phyloP scores from a whole-genome alignment of 53 echinoderm and acorn worm genomes.

The Pentamera pediparva region DNA sequence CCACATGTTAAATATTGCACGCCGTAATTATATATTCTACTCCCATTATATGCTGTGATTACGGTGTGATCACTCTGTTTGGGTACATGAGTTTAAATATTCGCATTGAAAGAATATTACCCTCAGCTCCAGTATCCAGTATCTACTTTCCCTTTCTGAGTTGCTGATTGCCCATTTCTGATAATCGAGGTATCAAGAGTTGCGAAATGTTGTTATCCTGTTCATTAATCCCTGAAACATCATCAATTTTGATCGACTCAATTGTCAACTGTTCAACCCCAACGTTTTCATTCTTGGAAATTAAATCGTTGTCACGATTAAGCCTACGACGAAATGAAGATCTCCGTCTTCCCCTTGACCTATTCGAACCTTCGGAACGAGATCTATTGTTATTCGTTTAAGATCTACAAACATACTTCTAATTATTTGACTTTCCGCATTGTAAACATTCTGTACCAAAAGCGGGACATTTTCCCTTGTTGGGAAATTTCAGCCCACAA shows the following conservation, averaged over 20 bases:
- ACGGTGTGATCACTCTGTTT: conserved; percentile 11
- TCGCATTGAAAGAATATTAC: conserved; percentile 40
- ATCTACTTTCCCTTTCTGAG: conserved; percentile 13
- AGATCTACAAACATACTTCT: neutral
- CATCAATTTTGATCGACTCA: neutral
- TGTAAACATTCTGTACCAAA: too few relatives aligned
- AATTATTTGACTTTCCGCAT: neutral
- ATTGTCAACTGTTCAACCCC: neutral
- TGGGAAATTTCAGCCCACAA: too few relatives aligned
- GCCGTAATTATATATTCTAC: conserved; percentile 43
- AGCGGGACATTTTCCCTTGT: neutral
- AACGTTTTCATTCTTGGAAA: neutral
- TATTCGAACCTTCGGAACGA: neutral
- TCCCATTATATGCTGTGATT: too few relatives aligned
- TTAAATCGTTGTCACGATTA: neutral
- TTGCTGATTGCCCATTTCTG: too few relatives aligned
- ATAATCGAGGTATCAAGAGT: too few relatives aligned
- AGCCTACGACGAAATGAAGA: neutral
- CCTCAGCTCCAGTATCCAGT: conserved; percentile 30
- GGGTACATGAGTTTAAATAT: too few relatives aligned
- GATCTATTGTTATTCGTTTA: neutral
- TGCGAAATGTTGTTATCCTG: neutral
- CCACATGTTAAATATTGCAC: conserved; percentile 20
- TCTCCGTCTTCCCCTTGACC: neutral
- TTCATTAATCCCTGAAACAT: neutral